phyloP scores from a whole-genome alignment of 1,140 invertebrate species.

The Caenorhabditis brenneri region DNA sequence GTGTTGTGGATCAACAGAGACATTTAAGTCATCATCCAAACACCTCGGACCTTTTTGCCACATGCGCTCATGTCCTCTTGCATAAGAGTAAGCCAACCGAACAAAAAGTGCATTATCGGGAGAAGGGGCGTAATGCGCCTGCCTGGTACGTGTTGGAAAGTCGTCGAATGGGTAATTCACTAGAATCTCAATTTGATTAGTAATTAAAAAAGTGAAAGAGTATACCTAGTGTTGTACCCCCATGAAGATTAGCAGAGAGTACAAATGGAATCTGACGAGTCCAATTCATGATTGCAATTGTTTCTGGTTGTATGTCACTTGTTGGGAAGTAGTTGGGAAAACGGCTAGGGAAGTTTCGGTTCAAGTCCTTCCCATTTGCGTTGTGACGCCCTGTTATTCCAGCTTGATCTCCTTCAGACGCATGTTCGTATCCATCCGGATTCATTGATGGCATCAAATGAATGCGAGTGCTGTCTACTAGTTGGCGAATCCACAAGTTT shows the following conservation, averaged over 20 bases:
- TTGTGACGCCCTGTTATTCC: conserved; percentile 78
- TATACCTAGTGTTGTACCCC: conserved; percentile 81
- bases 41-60: conserved; percentile 62
- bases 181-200: conserved; percentile 42
- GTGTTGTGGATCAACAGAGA: conserved; percentile 64
- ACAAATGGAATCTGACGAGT: conserved; percentile 84
- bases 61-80: conserved; percentile 71
- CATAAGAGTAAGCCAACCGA: conserved; percentile 82
- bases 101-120: conserved; percentile 83
- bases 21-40: conserved; percentile 57
- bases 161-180: conserved; percentile 88
- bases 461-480: conserved; percentile 81
- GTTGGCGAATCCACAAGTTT: conserved; percentile 78
- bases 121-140: conserved; percentile 71
- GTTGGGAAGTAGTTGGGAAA: conserved; percentile 48
- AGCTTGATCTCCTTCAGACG: conserved; percentile 56
- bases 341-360: conserved; percentile 87
- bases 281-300: conserved; percentile 88
- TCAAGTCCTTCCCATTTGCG: conserved; percentile 84
- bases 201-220: neutral
- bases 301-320: conserved; percentile 77
- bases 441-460: conserved; percentile 95
- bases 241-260: conserved; percentile 92
- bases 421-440: conserved; percentile 80
- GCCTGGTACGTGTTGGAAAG: conserved; percentile 72